phyloP scores from a whole-genome alignment of 2,113 vertebrate genomes.

The Leucosticte australis region DNA sequence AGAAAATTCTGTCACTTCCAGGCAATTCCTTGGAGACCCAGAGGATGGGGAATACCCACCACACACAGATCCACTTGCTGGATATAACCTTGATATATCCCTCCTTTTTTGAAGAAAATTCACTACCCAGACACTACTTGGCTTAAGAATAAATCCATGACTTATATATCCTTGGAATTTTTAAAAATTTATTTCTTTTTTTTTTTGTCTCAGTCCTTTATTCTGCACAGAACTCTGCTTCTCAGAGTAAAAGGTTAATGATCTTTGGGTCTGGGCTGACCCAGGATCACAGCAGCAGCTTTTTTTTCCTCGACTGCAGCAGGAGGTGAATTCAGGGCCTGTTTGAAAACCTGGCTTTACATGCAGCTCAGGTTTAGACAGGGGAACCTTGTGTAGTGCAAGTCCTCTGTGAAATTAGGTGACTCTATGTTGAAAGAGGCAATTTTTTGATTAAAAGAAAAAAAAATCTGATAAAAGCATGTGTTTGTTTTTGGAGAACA shows the following conservation, averaged over 20 bases:
- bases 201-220: neutral
- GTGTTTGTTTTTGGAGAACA: constrained; percentile 70
- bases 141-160: neutral
- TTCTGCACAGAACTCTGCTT: neutral
- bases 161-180: neutral
- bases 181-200: neutral
- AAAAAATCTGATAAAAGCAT: constrained; percentile 68
- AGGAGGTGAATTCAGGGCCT: neutral
- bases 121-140: neutral
- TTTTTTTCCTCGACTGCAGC: neutral
- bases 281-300: neutral
- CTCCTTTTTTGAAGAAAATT: neutral
- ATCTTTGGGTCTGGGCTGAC: neutral
- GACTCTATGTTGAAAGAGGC: constrained; percentile 52
- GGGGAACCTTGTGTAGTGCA: constrained; percentile 1
- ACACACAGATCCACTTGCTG: neutral
- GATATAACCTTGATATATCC: neutral
- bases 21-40: neutral
- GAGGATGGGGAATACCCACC: neutral
- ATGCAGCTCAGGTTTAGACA: constrained; percentile 63
- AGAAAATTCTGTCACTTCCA: neutral
- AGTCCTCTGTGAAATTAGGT: constrained; percentile 69
- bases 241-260: neutral
- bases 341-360: constrained; percentile 22
- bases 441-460: constrained; percentile 74